phyloP scores from a whole-genome alignment of 2,113 vertebrate species.

The Paradoxurus hermaphroditus region DNA sequence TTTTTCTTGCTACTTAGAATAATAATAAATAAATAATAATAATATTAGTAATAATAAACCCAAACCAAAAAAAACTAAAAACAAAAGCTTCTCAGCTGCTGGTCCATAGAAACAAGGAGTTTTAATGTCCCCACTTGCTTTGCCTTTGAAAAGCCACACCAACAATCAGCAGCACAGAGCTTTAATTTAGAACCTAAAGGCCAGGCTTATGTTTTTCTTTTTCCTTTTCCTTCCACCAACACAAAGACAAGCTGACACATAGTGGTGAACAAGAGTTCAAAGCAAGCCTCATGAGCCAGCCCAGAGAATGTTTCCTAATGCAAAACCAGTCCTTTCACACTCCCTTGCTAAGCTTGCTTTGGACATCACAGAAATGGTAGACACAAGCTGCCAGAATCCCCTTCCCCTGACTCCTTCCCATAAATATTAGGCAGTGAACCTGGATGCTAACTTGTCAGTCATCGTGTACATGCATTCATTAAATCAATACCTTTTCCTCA shows the following conservation, averaged over 20 bases:
- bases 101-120: slow-evolving; percentile 40
- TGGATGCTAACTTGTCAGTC: slow-evolving; percentile 41
- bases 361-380: not conserved
- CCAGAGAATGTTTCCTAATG: slow-evolving; percentile 48
- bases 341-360: not conserved
- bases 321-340: not conserved
- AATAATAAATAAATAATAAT: slow-evolving; percentile 22
- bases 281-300: slow-evolving; percentile 41
- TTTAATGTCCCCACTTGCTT: slow-evolving; percentile 59
- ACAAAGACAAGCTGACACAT: slow-evolving; percentile 65
- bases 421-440: slow-evolving; percentile 29
- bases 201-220: slow-evolving; percentile 36
- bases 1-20: slow-evolving; percentile 15
- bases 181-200: slow-evolving; percentile 74
- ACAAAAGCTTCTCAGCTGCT: not conserved
- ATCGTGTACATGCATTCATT: slow-evolving; percentile 44
- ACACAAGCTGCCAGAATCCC: not conserved
- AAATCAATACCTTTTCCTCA: slow-evolving; percentile 55
- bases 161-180: slow-evolving; percentile 43
- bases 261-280: slow-evolving; percentile 76
- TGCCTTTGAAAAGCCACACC: slow-evolving; percentile 67
- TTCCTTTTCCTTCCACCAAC: slow-evolving; percentile 51
- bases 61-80: not conserved
- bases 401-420: not conserved
- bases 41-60: not conserved